Evolutionary conservation across 2,888 invertebrate genomes (phyloP).

Genomic region (Panopea generosa): DNA sequence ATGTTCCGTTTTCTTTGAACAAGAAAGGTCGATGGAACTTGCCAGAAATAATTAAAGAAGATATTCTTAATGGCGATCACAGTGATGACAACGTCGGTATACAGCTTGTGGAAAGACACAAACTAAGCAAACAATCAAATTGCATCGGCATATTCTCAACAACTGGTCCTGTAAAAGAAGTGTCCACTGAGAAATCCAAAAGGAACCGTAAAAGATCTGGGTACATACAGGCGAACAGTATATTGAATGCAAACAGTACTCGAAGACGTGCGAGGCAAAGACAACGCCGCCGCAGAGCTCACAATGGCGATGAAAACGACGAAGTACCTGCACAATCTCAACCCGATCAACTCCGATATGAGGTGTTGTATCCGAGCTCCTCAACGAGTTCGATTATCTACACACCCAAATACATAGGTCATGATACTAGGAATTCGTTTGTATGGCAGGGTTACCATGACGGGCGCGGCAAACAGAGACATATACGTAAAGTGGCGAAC

Average conservation of each 20-base stretch:
- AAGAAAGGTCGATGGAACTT: constrained; percentile 75
- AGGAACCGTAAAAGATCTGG: constrained; percentile 16
- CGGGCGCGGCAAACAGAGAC: constrained; percentile 1
- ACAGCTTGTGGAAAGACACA: constrained; percentile 62
- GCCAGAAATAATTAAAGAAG: constrained; percentile 63
- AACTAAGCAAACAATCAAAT: constrained; percentile 44
- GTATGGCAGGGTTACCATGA: constrained; percentile 4
- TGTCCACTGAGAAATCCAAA: constrained; percentile 16
- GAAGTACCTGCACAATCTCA: constrained; percentile 3
- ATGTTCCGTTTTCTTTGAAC: constrained; percentile 67
- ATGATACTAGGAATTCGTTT: constrained; percentile 2
- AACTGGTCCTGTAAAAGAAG: constrained; percentile 17
- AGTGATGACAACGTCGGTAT: constrained; percentile 49
- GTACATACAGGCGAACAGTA: constrained; percentile 54
- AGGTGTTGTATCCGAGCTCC: constrained; percentile 61
- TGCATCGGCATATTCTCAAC: constrained; percentile 56
- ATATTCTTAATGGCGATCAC: constrained; percentile 34
- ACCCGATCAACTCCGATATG: background rate
- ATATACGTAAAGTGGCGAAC: no score
- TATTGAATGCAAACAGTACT: constrained; percentile 22
- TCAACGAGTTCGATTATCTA: constrained; percentile 62
- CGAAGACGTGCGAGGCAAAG: constrained; percentile 8
- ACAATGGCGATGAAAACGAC: constrained; percentile 3
- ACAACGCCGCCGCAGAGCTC: constrained; percentile 2
- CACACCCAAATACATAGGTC: constrained; percentile 61